Percentiles rank a stretch among this genome's conserved stretches.
These are phyloP conservation scores for Parotocinclus haroldoi DNA, from an alignment of 2,797 vertebrate species.

Conservation along the genomic window DNA sequence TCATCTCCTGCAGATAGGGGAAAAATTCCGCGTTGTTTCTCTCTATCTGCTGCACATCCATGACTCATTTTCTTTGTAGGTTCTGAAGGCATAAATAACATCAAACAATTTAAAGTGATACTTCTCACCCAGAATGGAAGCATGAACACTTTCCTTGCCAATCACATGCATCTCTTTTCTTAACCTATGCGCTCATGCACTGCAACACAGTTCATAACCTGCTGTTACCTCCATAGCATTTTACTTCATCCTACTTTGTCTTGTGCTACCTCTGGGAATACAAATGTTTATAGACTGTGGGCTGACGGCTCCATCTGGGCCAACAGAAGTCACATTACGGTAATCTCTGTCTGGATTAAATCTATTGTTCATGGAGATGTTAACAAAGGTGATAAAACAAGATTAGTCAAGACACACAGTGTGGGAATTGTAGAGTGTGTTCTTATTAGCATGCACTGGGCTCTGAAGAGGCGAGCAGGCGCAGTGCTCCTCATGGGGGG, in stretches of 20 bases:
- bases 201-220: conserved; percentile 46
- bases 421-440: conserved; percentile 59
- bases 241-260: conserved; percentile 46
- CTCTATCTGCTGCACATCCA: conserved; percentile 57
- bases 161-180: conserved; percentile 1
- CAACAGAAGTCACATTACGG: conserved; percentile 67
- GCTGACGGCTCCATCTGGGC: conserved; percentile 55
- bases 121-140: conserved; percentile 44
- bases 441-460: conserved; percentile 72
- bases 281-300: conserved; percentile 48
- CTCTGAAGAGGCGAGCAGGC: conserved; percentile 60
- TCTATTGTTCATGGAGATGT: conserved; percentile 81
- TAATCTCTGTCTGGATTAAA: conserved; percentile 76
- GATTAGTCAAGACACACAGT: conserved; percentile 72
- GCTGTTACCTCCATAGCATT: conserved; percentile 35
- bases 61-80: conserved; percentile 51
- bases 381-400: conserved; percentile 78
- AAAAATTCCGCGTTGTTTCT: conserved; percentile 58
- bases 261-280: conserved; percentile 52
- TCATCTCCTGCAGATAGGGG: conserved; percentile 66
- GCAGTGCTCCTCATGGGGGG: conserved; percentile 62
- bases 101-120: conserved; percentile 63
- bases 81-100: conserved; percentile 59
- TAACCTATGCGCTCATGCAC: conserved; percentile 37
- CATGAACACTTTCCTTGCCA: conserved; percentile 1